phyloP scores from a whole-genome alignment of 2,888 invertebrate genomes.

The Dromius quadrimaculatus region DNA sequence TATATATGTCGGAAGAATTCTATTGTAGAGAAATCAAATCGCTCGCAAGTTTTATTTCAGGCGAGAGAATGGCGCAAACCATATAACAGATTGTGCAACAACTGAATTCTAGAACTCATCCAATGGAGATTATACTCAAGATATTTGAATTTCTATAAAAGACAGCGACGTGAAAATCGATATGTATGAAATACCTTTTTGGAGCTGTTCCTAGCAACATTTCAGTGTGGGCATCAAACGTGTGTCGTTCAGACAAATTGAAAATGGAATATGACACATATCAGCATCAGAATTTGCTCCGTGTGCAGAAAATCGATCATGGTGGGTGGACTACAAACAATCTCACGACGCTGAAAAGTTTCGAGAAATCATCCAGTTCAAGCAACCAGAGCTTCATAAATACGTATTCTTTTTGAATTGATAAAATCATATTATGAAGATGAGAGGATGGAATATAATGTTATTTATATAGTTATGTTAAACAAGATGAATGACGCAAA shows the following conservation, averaged over 20 bases:
- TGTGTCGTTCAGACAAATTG: conserved; percentile 42
- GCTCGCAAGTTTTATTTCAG: too few relatives aligned
- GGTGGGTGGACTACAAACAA: conserved; percentile 14
- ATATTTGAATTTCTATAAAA: conserved; percentile 14
- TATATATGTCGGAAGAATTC: too few relatives aligned
- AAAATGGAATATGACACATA: conserved; percentile 47
- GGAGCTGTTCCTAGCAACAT: conserved; percentile 34
- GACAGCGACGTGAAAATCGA: conserved; percentile 21
- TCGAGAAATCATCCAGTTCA: too few relatives aligned
- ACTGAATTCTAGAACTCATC: conserved; percentile 3
- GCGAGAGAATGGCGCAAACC: too few relatives aligned
- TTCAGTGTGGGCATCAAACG: conserved; percentile 36
- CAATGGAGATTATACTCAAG: conserved; percentile 6
- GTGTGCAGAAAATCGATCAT: conserved; percentile 36
- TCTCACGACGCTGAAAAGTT: too few relatives aligned
- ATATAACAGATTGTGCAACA: not conserved
- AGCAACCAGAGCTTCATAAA: too few relatives aligned
- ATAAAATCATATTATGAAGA: too few relatives aligned
- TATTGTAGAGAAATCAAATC: too few relatives aligned
- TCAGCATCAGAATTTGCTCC: conserved; percentile 24
- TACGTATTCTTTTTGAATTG: too few relatives aligned
- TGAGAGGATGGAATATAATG: too few relatives aligned
- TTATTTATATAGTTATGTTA: too few relatives aligned
- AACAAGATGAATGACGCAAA: too few relatives aligned
- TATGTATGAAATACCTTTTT: conserved; percentile 21